These are phyloP conservation scores for Potamarius usumacintae DNA, from an alignment of 2,113 vertebrate species.

Conservation along the genomic window DNA sequence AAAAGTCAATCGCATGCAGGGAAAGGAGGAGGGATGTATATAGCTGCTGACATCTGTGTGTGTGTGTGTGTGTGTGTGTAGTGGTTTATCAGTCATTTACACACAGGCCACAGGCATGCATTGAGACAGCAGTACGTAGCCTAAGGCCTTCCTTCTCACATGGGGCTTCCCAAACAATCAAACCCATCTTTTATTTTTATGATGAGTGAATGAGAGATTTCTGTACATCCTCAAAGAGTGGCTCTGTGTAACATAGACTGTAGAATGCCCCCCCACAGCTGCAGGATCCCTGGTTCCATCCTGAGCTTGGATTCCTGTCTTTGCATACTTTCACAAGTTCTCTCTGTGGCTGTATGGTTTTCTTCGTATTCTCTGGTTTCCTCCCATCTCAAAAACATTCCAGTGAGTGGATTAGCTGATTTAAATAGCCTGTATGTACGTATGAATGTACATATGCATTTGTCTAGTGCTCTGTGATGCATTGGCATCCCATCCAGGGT, in stretches of 20 bases:
- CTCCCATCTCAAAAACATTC: background rate
- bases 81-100: slow-evolving; percentile 14
- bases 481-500: background rate
- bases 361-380: background rate
- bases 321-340: background rate
- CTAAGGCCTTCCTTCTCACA: slow-evolving; percentile 10
- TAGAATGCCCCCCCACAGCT: background rate
- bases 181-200: background rate
- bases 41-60: slow-evolving; percentile 46
- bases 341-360: background rate
- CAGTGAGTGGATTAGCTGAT: background rate
- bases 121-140: background rate
- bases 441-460: background rate
- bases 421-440: background rate
- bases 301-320: background rate
- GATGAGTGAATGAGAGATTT: background rate
- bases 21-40: background rate
- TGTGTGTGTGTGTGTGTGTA: background rate
- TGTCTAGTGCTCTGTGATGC: background rate
- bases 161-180: background rate
- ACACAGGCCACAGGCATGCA: slow-evolving; percentile 26
- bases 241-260: background rate
- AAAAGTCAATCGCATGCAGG: background rate
- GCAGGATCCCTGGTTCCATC: background rate
- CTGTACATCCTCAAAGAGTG: background rate